Evolutionary conservation across 2,888 invertebrate genomes (phyloP).

Genomic region (Patella caerulea): DNA sequence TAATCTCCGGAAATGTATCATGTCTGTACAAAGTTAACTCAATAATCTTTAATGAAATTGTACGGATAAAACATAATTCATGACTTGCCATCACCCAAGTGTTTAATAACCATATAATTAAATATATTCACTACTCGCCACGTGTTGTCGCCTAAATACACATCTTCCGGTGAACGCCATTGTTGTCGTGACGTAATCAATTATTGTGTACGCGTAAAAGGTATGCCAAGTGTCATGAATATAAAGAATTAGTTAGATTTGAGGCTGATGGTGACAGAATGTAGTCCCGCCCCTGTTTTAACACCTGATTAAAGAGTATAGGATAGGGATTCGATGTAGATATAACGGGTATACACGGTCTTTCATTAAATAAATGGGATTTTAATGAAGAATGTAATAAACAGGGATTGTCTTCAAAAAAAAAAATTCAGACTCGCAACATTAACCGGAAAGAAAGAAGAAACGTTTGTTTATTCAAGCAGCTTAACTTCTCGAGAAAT

Average conservation of each 20-base stretch:
- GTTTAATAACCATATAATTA: slow-evolving; percentile 7
- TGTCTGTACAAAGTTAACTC: too few relatives aligned
- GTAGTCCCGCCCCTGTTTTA: not conserved
- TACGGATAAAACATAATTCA: not conserved
- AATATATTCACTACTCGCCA: slow-evolving; percentile 5
- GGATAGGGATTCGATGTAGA: too few relatives aligned
- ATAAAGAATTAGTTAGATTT: slow-evolving; percentile 9
- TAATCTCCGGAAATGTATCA: too few relatives aligned
- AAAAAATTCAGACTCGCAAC: too few relatives aligned
- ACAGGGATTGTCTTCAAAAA: too few relatives aligned
- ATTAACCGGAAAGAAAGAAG: too few relatives aligned
- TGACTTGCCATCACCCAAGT: not conserved
- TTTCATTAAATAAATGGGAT: not conserved
- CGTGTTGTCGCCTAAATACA: slow-evolving; percentile 3
- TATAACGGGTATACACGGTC: too few relatives aligned
- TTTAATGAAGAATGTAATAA: not conserved
- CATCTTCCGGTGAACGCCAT: slow-evolving; percentile 4
- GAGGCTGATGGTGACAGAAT: slow-evolving; percentile 2
- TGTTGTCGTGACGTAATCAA: slow-evolving; percentile 10
- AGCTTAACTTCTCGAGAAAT: too few relatives aligned
- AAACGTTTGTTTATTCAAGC: too few relatives aligned
- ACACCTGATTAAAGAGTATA: not conserved
- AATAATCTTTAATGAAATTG: too few relatives aligned
- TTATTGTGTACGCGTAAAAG: slow-evolving; percentile 5
- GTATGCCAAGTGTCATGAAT: not conserved